Conservation (phyloP, 2,797 vertebrate species). For the Coregonus suidteri region DNA sequence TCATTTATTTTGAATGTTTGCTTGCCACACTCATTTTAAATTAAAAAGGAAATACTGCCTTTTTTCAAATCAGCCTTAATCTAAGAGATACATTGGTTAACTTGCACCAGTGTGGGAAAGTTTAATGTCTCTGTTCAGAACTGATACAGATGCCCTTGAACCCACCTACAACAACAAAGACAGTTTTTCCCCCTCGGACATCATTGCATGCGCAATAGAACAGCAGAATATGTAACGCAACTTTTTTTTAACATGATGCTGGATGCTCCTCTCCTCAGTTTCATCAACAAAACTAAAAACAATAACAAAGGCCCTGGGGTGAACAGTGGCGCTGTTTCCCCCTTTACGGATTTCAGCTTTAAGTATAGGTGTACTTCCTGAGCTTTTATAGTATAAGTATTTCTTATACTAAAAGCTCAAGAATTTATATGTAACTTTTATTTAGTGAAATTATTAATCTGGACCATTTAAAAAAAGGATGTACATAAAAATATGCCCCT, state of each 20-base stretch:
- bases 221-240: not conserved
- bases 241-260: not conserved
- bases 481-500: too few relatives aligned
- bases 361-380: not conserved
- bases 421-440: constrained; percentile 30
- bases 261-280: not conserved
- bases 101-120: constrained; percentile 43
- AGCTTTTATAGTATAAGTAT: not conserved
- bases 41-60: constrained; percentile 46
- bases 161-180: not conserved
- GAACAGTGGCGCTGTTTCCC: not conserved
- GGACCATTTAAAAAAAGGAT: not conserved
- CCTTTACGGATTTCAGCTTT: not conserved
- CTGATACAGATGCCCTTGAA: constrained; percentile 39
- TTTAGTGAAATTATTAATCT: not conserved
- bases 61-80: constrained; percentile 42
- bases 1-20: constrained; percentile 57
- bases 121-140: constrained; percentile 18
- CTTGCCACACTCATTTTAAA: constrained; percentile 56
- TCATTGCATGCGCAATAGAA: not conserved
- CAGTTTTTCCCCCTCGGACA: too few relatives aligned
- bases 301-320: not conserved
- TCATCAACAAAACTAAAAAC: not conserved
- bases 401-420: constrained; percentile 33
- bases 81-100: constrained; percentile 44